Conservation (phyloP, 2,888 invertebrate genomes). For the Lepas anatifera region DNA sequence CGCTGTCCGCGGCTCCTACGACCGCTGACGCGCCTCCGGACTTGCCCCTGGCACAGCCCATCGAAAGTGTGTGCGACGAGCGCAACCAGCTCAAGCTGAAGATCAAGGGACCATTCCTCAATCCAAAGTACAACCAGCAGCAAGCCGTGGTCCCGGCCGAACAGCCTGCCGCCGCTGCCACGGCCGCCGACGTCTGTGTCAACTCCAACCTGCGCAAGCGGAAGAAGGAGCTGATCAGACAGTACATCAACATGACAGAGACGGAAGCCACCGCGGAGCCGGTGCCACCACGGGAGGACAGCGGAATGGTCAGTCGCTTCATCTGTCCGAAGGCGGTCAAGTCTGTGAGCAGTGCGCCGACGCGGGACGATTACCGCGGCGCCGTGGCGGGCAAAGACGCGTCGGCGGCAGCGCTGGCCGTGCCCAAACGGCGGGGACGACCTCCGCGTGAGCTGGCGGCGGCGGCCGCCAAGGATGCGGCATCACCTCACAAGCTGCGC, state of each 20-base stretch:
- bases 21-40: neutral
- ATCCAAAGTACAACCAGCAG: conserved; percentile 49
- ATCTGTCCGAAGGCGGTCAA: neutral
- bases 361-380: neutral
- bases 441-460: neutral
- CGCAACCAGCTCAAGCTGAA: conserved; percentile 72
- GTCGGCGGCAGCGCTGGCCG: neutral
- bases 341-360: conserved; percentile 2
- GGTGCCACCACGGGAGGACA: conserved; percentile 3
- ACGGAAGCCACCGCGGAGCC: neutral
- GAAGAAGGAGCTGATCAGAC: conserved; percentile 72
- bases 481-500: neutral
- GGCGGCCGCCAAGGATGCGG: neutral
- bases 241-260: conserved; percentile 39
- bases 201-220: conserved; percentile 50
- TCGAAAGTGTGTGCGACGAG: neutral
- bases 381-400: neutral
- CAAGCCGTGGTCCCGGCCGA: conserved; percentile 35
- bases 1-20: neutral
- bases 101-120: conserved; percentile 76
- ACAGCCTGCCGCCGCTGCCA: conserved; percentile 20
- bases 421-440: neutral
- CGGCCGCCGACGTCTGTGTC: conserved; percentile 20
- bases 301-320: neutral
- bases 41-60: neutral